These are phyloP conservation scores for Pelodytes ibericus DNA, from an alignment of 2,797 vertebrate species.

Conservation along the genomic window DNA sequence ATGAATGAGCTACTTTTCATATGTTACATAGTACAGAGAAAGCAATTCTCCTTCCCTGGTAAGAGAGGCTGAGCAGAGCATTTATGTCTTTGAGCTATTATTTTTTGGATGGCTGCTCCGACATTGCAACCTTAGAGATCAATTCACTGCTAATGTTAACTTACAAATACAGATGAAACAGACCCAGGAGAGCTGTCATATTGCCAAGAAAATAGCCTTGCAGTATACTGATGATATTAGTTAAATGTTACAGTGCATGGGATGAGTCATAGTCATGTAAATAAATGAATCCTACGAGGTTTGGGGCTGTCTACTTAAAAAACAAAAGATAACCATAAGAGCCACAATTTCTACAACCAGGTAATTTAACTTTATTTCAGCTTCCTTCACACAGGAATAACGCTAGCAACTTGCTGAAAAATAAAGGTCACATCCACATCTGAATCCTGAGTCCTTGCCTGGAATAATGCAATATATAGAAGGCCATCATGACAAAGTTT, in stretches of 20 bases:
- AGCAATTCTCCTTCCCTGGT: not conserved
- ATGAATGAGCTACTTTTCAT: not conserved
- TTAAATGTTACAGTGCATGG: constrained; percentile 15
- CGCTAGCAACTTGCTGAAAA: not conserved
- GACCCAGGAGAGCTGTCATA: constrained; percentile 12
- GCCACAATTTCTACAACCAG: not conserved
- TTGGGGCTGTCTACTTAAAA: constrained; percentile 9
- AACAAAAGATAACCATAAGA: constrained; percentile 8
- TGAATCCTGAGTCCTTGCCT: not conserved
- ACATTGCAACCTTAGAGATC: constrained; percentile 24
- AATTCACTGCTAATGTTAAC: constrained; percentile 19
- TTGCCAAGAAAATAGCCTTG: constrained; percentile 20
- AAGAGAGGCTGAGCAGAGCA: not conserved
- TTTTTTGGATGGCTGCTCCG: constrained; percentile 7
- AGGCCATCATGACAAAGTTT: too few species aligned
- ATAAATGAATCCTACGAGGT: constrained; percentile 7
- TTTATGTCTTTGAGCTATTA: constrained; percentile 11
- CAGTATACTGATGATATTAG: not conserved
- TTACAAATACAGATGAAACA: constrained; percentile 27
- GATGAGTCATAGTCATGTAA: not conserved
- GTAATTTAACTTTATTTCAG: constrained; percentile 8
- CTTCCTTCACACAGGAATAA: not conserved
- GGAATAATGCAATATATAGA: too few species aligned
- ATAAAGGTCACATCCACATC: not conserved
- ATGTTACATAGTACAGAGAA: not conserved